Evolutionary conservation across 2,113 vertebrate genomes (phyloP), one percentile per base, ranked within the genome.

Genomic region (Vulpes vulpes): DNA sequence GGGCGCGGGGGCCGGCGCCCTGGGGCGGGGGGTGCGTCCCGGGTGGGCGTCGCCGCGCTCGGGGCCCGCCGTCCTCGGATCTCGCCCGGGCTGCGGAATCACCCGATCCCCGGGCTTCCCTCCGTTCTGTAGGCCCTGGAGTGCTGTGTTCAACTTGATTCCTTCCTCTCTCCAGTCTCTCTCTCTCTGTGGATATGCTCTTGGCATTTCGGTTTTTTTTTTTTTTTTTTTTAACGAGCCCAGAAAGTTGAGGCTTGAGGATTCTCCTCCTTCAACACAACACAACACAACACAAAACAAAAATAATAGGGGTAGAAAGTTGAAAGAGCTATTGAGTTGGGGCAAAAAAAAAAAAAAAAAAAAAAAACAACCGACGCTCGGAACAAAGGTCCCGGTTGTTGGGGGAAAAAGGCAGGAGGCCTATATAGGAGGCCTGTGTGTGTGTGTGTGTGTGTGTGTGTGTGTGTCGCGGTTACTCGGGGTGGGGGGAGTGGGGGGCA

Each of bases 361-460:
- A 43, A 43, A 96, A 98, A 98, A 98, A 98, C 98, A 98, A 98
- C 95, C 90, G 97, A 98, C 96, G 85, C 98, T 97, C 92, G 55
- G 98, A 99, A 99, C 99, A 99, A 99, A 99, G 98, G 99, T 99
- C 98, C 95, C 98, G 96, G 96, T 98, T 99, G 98, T 95, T 98
- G 97, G 97, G 97, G 95, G 97, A 94, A 98, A 92, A 94, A 95
- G 84, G 87, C 96, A 84, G 97, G 98, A 98, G 98, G 98, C 98
- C 98, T 99, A 83, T 98, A 73, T 98, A n/a, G 95, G 98, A 98
- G 98, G 98, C 98, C 98, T 97, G 97, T 98, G 97, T 98, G 73
- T 73, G 35, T 64, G 98, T 98, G 98, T 99, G 38, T 38, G 65
- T 97, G 96, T 98, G 98, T 99, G 43, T 43, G 65, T 97, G 96